A percentile compares a stretch with the other conserved stretches of the same genome.
Conservation (phyloP, 2,888 invertebrate species). For the Ormyrus pomaceus region DNA sequence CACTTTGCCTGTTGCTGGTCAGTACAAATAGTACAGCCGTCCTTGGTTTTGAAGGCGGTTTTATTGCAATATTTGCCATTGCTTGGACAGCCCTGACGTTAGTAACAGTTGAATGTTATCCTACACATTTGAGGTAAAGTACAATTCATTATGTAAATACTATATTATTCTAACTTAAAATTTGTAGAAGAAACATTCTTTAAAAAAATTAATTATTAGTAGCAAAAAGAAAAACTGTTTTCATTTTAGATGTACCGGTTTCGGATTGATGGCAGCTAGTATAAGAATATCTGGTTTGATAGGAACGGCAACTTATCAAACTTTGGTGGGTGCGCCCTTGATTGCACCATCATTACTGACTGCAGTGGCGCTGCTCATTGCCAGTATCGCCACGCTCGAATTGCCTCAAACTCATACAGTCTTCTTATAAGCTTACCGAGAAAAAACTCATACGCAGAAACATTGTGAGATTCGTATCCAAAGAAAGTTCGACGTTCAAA, state of each 20-base stretch:
- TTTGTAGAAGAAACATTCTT: too few species aligned
- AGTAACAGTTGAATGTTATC: constrained; percentile 76
- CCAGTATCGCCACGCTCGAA: constrained; percentile 73
- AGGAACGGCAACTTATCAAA: constrained; percentile 74
- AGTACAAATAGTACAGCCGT: constrained; percentile 72
- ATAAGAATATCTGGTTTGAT: constrained; percentile 75
- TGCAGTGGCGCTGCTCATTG: constrained; percentile 72
- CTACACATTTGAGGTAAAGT: constrained; percentile 75
- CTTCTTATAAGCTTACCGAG: constrained; percentile 70
- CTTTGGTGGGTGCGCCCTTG: constrained; percentile 72
- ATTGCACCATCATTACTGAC: constrained; percentile 75
- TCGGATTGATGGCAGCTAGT: constrained; percentile 74
- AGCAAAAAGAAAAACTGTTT: not conserved
- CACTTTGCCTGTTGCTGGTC: constrained; percentile 75
- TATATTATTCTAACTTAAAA: not conserved
- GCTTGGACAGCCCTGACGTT: constrained; percentile 76
- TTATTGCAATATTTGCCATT: constrained; percentile 75
- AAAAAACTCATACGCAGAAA: constrained; percentile 19
- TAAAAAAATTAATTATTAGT: not conserved
- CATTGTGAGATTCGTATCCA: constrained; percentile 51
- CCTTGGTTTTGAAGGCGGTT: constrained; percentile 76
- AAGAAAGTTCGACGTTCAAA: constrained; percentile 42
- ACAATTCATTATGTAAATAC: not conserved
- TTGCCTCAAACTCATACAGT: constrained; percentile 75
- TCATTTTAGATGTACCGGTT: constrained; percentile 74